These are phyloP conservation scores for Diarsia mendica DNA, from an alignment of 2,888 invertebrate species.

Conservation along the genomic window DNA sequence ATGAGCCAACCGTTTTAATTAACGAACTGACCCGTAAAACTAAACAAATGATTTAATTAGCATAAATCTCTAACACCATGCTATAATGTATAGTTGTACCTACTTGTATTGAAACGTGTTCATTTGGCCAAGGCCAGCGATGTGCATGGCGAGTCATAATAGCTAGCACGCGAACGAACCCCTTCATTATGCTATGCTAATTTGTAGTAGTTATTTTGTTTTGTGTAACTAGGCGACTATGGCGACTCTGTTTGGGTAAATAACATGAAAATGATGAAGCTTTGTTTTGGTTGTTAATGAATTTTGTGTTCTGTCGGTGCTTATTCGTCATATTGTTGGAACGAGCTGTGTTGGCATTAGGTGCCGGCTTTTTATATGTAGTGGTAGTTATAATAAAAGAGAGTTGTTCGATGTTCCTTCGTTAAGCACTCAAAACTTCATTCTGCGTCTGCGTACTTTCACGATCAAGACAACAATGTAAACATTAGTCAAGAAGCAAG, in stretches of 20 bases:
- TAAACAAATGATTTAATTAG: constrained; percentile 25
- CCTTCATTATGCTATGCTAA: constrained; percentile 52
- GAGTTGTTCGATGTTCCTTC: too few species aligned
- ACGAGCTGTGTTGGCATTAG: not conserved
- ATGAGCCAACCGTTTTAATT: constrained; percentile 16
- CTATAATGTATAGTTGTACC: not conserved
- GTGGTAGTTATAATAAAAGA: too few species aligned
- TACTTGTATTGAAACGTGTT: constrained; percentile 11
- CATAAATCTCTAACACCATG: constrained; percentile 11
- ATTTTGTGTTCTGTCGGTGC: not conserved
- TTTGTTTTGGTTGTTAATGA: constrained; percentile 1
- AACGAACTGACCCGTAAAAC: constrained; percentile 27
- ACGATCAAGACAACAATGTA: not conserved
- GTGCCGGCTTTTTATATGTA: not conserved
- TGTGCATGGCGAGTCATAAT: constrained; percentile 63
- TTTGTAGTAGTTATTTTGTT: constrained; percentile 40
- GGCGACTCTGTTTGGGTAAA: constrained; percentile 26
- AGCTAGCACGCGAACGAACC: constrained; percentile 59
- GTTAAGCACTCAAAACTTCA: too few species aligned
- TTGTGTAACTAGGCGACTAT: constrained; percentile 22
- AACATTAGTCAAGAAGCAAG: not conserved
- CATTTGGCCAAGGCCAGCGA: constrained; percentile 52
- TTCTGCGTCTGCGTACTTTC: too few species aligned
- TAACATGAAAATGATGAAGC: not conserved
- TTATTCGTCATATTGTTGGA: not conserved